Percentiles rank a stretch among this genome's conserved stretches.
Conservation (phyloP, 2,888 invertebrate species). For the Oegoconia quadripuncta region DNA sequence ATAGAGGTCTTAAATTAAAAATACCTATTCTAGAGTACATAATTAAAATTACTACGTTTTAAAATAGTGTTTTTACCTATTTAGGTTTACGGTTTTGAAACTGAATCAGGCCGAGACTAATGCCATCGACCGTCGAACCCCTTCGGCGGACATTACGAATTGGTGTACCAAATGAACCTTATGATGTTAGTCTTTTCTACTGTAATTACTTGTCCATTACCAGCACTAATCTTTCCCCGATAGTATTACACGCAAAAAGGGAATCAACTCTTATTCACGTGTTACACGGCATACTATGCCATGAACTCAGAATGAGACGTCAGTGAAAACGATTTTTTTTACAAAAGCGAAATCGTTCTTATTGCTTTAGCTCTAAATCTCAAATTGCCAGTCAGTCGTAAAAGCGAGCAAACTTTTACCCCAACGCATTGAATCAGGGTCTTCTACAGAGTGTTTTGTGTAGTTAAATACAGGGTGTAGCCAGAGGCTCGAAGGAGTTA, state of each 20-base stretch:
- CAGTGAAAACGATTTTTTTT: conserved; percentile 24
- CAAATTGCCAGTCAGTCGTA: conserved; percentile 46
- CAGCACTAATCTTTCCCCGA: conserved; percentile 63
- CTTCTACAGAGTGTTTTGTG: conserved; percentile 25
- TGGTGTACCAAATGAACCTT: conserved; percentile 64
- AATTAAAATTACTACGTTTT: no score
- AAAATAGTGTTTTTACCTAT: no score
- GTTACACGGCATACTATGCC: conserved; percentile 38
- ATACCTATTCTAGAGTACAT: background rate
- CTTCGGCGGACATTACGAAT: conserved; percentile 57
- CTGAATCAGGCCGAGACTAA: conserved; percentile 50
- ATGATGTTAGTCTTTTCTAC: conserved; percentile 75
- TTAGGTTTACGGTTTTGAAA: no score
- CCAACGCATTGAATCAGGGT: conserved; percentile 33
- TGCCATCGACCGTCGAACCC: conserved; percentile 43
- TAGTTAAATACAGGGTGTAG: conserved; percentile 36
- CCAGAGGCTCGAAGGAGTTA: conserved; percentile 71
- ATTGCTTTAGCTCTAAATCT: conserved; percentile 54
- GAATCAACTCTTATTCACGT: conserved; percentile 35
- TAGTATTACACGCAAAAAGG: conserved; percentile 24
- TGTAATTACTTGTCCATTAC: conserved; percentile 75
- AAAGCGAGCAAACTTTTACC: conserved; percentile 15
- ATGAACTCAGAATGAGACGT: conserved; percentile 12
- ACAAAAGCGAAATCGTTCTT: conserved; percentile 56
- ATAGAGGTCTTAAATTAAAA: no score